These are phyloP conservation scores for Habropoda laboriosa DNA, from an alignment of 1,140 invertebrate species.

Conservation along the genomic window DNA sequence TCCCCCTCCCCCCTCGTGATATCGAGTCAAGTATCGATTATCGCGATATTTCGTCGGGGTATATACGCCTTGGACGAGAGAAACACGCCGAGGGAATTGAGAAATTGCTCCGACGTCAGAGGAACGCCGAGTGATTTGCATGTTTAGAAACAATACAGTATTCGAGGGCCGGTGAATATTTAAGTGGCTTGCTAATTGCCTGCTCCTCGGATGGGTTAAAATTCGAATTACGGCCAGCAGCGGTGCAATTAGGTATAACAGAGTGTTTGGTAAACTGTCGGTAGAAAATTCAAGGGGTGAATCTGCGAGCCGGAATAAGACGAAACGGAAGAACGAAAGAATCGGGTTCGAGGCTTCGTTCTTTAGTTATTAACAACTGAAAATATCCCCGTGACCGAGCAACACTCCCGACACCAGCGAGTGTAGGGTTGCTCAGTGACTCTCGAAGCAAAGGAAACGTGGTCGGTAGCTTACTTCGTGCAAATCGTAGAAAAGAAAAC, in stretches of 20 bases:
- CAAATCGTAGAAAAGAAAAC: no score
- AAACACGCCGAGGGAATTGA: background rate
- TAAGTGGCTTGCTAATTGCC: constrained; percentile 8
- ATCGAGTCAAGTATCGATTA: constrained; percentile 48
- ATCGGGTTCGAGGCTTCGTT: no score
- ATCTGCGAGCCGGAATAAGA: no score
- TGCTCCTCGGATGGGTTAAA: background rate
- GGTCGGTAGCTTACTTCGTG: no score
- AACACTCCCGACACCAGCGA: no score
- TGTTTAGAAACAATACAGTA: constrained; percentile 21
- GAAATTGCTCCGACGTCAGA: background rate
- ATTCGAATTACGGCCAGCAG: background rate
- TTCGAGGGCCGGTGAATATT: constrained; percentile 5
- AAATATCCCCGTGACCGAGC: no score
- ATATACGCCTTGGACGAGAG: background rate
- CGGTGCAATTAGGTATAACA: background rate
- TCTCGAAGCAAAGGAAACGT: no score
- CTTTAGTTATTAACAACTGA: no score
- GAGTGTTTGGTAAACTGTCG: no score
- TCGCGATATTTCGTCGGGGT: constrained; percentile 29
- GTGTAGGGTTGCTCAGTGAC: no score
- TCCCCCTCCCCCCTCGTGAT: background rate
- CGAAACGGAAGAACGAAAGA: no score
- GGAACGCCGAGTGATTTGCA: background rate
- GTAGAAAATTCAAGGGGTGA: no score